These are phyloP conservation scores for Tretioscincus oriximinensis DNA, from an alignment of 2,113 vertebrate genomes.

Conservation along the genomic window DNA sequence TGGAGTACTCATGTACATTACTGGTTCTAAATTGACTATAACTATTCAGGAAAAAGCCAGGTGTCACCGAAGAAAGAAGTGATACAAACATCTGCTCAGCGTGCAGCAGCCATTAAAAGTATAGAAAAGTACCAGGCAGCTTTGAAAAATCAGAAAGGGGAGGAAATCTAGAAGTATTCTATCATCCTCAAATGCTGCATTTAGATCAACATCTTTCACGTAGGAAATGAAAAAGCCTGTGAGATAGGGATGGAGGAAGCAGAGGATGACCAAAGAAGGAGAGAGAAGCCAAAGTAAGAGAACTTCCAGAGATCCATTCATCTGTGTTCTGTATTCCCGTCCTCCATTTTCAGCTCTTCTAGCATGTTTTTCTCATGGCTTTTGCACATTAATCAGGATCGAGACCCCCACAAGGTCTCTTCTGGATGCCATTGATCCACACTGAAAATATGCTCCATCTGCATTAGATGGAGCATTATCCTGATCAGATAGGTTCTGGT, in stretches of 20 bases:
- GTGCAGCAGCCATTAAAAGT: slow-evolving; percentile 31
- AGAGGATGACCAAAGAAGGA: neutral
- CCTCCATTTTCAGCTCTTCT: neutral
- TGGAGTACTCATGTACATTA: slow-evolving; percentile 45
- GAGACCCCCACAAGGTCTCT: no score
- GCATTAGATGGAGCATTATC: no score
- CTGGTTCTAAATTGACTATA: slow-evolving; percentile 50
- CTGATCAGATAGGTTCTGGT: no score
- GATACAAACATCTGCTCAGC: slow-evolving; percentile 29
- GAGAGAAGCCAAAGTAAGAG: neutral
- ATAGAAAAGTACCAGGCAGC: slow-evolving; percentile 11
- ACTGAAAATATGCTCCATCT: no score
- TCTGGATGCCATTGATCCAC: no score
- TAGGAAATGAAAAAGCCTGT: neutral
- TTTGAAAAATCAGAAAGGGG: neutral
- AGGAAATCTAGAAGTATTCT: slow-evolving; percentile 19
- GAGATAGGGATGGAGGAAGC: neutral
- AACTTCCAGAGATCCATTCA: neutral
- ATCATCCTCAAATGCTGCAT: neutral
- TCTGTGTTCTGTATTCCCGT: neutral
- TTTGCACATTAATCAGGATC: no score
- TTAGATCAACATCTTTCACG: neutral
- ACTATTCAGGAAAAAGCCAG: slow-evolving; percentile 40
- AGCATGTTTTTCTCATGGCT: neutral
- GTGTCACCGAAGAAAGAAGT: slow-evolving; percentile 11